A percentile compares a stretch with the other conserved stretches of the same genome.
Conservation (phyloP, 2,888 invertebrate species). For the Unio delphinus region DNA sequence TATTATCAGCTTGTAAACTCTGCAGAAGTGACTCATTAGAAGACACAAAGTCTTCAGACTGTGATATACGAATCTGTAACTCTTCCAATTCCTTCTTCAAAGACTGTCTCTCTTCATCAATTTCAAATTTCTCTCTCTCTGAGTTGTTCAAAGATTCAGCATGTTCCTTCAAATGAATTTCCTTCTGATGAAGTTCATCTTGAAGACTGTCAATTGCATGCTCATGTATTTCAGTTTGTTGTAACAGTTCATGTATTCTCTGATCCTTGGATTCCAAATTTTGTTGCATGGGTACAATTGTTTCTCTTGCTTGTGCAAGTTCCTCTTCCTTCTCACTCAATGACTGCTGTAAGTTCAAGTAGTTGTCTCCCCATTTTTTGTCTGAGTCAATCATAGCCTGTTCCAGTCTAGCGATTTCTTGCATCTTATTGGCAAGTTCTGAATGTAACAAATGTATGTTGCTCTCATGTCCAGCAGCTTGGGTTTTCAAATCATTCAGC, state of each 20-base stretch:
- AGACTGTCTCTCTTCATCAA: conserved; percentile 29
- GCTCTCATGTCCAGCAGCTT: background rate
- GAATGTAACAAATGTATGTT: too few relatives aligned
- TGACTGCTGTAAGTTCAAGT: too few relatives aligned
- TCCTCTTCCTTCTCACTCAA: too few relatives aligned
- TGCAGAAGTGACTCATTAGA: background rate
- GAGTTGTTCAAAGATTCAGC: background rate
- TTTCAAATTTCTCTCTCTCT: conserved; percentile 20
- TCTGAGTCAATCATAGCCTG: conserved; percentile 9
- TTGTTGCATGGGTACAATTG: conserved; percentile 1
- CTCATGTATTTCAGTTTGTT: too few relatives aligned
- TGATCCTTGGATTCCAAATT: conserved; percentile 11
- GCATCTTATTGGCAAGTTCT: conserved; percentile 19
- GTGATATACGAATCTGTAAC: background rate
- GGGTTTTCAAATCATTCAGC: conserved; percentile 14
- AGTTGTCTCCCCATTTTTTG: too few relatives aligned
- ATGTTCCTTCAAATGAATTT: too few relatives aligned
- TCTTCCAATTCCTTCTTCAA: conserved; percentile 8
- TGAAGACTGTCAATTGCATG: too few relatives aligned
- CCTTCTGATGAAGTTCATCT: too few relatives aligned
- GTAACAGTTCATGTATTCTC: conserved; percentile 15
- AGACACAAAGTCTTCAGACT: too few relatives aligned
- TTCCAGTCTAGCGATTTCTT: conserved; percentile 18
- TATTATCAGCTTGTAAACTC: conserved; percentile 1
- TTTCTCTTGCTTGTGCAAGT: conserved; percentile 1